A percentile compares a stretch with the other conserved stretches of the same genome.
phyloP scores from a whole-genome alignment of 2,888 invertebrate genomes.

The Scaeva pyrastri region DNA sequence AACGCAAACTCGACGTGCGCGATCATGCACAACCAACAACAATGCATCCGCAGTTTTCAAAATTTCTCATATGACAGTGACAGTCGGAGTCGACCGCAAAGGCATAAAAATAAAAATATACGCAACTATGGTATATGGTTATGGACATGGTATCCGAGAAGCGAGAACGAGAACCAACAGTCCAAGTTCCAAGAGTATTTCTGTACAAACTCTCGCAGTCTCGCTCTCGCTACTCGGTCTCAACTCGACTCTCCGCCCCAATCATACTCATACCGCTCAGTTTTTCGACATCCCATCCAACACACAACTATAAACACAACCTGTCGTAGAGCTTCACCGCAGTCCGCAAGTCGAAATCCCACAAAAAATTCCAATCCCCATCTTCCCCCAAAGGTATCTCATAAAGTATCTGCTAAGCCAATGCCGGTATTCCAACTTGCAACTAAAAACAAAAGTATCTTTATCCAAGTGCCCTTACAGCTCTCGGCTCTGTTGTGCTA shows the following conservation, averaged over 20 bases:
- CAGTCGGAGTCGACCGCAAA: constrained; percentile 42
- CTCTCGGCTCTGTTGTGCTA: constrained; percentile 64
- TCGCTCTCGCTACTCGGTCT: too few relatives aligned
- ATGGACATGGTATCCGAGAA: too few relatives aligned
- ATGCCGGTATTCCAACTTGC: constrained; percentile 60
- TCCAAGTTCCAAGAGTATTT: constrained; percentile 24
- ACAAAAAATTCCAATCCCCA: constrained; percentile 23
- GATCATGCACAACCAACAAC: constrained; percentile 61
- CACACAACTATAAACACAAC: constrained; percentile 74
- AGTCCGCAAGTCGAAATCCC: constrained; percentile 5
- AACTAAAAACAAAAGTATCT: constrained; percentile 48
- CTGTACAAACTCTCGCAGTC: not conserved
- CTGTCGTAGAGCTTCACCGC: constrained; percentile 33
- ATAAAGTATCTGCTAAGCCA: not conserved
- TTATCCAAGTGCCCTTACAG: constrained; percentile 21
- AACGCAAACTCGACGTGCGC: constrained; percentile 48
- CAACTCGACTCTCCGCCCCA: not conserved
- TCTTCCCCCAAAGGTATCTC: constrained; percentile 35
- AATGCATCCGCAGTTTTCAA: constrained; percentile 41
- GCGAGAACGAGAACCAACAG: too few relatives aligned
- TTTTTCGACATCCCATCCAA: constrained; percentile 42
- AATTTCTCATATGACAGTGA: constrained; percentile 53
- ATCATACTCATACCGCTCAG: constrained; percentile 16
- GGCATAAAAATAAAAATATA: constrained; percentile 28
- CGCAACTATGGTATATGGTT: too few relatives aligned